Evolutionary conservation across 2,888 invertebrate genomes (phyloP), one percentile per base, ranked within the genome.

Genomic region (Platerodrilus igneus): DNA sequence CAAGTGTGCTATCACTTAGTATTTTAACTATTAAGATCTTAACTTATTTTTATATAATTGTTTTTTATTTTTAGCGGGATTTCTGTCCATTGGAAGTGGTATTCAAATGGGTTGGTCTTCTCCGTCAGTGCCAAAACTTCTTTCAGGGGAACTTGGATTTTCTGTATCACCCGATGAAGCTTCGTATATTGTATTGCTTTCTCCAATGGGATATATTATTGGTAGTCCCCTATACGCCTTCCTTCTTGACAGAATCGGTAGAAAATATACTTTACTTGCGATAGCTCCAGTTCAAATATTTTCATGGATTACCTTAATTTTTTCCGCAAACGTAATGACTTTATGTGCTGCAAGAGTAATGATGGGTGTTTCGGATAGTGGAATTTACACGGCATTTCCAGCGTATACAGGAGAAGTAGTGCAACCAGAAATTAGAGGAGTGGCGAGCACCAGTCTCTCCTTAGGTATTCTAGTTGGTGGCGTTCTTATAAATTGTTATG

Each of bases 221-320:
- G 32, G 45, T 1, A 38, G 47, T 20, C 51, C 51, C 4, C 27
- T 50, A 4, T 37, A 32, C 28, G 39, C 31, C 8, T 47, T 50
- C 9, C 32, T 62, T 3, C 51, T 57, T 22, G 59, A 63, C 33
- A 41, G 31, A 19, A 51, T 62, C 17, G 63, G 64, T 9, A 48
- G 64, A 21, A 63, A 61, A 40, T 41, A 46, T 3, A 55, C 58
- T 1, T 35, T 64, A 10, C 37, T 62, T 4, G 26, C 58, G 0
- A 47, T 60, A 11, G 57, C 55, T 2, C 10, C 63, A 4, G 59
- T 63, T 1, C 56, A 64, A 29, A 35, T 60, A 1, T 11, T 52
- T 1, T 45, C 59, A 2, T 60, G 55, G 51, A 38, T 57, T 4
- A 27, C 62, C 4, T 54, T 55, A 13, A 50, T 55, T 3, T 30